Evolutionary conservation across 2,797 vertebrate species (phyloP), one percentile per base, ranked within the genome.

Genomic region (Periophthalmus magnuspinnatus): DNA sequence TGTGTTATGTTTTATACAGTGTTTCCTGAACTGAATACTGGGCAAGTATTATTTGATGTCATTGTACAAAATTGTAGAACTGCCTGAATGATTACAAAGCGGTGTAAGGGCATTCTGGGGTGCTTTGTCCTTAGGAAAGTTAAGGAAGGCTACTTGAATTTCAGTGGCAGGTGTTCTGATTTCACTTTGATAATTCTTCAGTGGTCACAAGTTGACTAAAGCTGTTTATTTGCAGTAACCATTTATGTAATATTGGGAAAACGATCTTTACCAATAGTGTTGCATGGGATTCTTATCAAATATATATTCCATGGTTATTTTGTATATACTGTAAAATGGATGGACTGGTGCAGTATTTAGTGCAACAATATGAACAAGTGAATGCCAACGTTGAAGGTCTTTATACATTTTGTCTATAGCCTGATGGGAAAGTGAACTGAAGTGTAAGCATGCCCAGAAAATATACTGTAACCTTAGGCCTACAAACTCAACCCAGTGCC

Each of bases 401-500:
- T 70, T 88, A 81, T 74, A 75, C 68, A 71, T 82, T 87, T 88
- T 86, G 65, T 76, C 86, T 78, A 57, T 57, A 68, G 66, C 74
- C 86, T 77, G 68, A 80, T 81, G 73, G 68, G 70, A 85, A 76
- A 72, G 57, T 79, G 54, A 77, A 81, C 76, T 79, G 77, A 86
- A 84, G 79, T 69, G n/a, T 85, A 80, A 92, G 90, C 86, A 88
- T 90, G 92, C 78, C 68, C 76, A 74, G 82, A 88, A 36, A 79
- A 84, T 86, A 81, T 65, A 63, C 38, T 63, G 61, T 45, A 61
- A 38, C 34, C 33, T 21, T 61, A 82, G 80, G 81, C 82, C 83
- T 78, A 83, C 76, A 69, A 85, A 87, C 71, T 78, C 87, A 90
- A 90, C 82, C 90, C 88, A 86, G 93, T 93, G 94, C 90, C 93